Percentiles rank a stretch among this genome's conserved stretches.
phyloP scores from a whole-genome alignment of 2,888 invertebrate species.

The Blastobasis lacticolella region DNA sequence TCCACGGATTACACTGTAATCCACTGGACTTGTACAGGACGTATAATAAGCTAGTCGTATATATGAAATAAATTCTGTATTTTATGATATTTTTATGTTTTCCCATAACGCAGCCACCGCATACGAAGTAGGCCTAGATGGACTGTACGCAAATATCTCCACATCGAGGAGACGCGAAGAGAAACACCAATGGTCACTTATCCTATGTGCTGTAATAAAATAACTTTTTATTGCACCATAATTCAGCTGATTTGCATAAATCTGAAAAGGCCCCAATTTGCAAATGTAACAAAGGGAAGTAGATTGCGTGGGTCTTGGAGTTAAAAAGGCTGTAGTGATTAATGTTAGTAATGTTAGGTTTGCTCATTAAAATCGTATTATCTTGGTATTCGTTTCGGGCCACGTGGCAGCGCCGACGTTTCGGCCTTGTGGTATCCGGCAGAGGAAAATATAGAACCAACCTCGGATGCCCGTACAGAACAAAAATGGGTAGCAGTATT shows the following conservation, averaged over 20 bases:
- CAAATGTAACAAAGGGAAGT: too few species aligned
- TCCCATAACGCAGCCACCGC: slow-evolving; percentile 27
- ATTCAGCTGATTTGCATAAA: too few species aligned
- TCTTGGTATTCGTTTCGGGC: background rate
- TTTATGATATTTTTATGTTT: slow-evolving; percentile 39
- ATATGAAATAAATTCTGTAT: slow-evolving; percentile 30
- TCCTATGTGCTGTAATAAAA: too few species aligned
- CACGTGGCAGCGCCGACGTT: slow-evolving; percentile 1
- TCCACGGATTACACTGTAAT: background rate
- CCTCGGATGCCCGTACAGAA: too few species aligned
- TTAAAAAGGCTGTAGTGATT: background rate
- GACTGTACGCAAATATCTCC: background rate
- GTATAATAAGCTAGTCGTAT: slow-evolving; percentile 21
- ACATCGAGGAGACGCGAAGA: too few species aligned
- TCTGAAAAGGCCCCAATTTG: too few species aligned
- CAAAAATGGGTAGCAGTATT: too few species aligned
- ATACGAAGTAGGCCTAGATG: slow-evolving; percentile 23
- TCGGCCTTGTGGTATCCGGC: too few species aligned
- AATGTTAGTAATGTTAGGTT: background rate
- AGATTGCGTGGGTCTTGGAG: too few species aligned
- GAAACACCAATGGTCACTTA: too few species aligned
- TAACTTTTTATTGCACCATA: too few species aligned
- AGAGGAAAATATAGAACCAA: too few species aligned
- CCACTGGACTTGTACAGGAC: slow-evolving; percentile 5
- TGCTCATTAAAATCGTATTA: slow-evolving; percentile 3